Percentiles rank a stretch among this genome's conserved stretches.
These are phyloP conservation scores for Syrrhaptes paradoxus DNA, from an alignment of 2,113 vertebrate species.

Conservation along the genomic window DNA sequence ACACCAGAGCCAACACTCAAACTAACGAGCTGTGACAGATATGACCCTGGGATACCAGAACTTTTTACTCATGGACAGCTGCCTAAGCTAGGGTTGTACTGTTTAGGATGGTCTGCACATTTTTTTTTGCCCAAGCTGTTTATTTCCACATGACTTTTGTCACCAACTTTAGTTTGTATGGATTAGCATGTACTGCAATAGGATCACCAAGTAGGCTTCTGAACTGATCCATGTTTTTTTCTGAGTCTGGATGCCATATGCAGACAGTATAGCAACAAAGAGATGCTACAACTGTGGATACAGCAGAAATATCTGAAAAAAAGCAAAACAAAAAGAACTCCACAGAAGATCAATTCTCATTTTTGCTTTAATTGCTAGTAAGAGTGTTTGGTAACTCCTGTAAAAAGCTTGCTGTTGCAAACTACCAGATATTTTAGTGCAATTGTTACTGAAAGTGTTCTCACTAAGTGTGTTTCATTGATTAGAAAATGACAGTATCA, in stretches of 20 bases:
- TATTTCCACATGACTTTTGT: neutral
- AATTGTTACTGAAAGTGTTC: neutral
- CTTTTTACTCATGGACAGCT: neutral
- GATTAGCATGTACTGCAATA: neutral
- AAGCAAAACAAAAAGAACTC: too few species aligned
- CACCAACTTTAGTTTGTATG: neutral
- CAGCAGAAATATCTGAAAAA: neutral
- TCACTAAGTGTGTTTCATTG: neutral
- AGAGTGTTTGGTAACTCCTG: neutral
- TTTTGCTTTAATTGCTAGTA: neutral
- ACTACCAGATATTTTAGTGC: neutral
- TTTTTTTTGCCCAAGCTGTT: neutral
- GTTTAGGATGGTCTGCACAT: neutral
- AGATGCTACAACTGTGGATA: neutral
- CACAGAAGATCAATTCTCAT: neutral
- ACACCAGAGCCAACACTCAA: neutral
- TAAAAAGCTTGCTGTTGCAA: neutral
- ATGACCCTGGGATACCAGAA: neutral
- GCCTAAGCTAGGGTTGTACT: neutral
- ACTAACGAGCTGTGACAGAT: neutral
- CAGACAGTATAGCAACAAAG: neutral
- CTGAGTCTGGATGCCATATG: neutral
- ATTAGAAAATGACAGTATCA: constrained; percentile 15
- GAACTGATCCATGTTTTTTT: neutral
- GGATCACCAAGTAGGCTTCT: neutral